A percentile compares a stretch with the other conserved stretches of the same genome.
phyloP scores from a whole-genome alignment of 2,888 invertebrate species.

The Megaustenia siamemsis region DNA sequence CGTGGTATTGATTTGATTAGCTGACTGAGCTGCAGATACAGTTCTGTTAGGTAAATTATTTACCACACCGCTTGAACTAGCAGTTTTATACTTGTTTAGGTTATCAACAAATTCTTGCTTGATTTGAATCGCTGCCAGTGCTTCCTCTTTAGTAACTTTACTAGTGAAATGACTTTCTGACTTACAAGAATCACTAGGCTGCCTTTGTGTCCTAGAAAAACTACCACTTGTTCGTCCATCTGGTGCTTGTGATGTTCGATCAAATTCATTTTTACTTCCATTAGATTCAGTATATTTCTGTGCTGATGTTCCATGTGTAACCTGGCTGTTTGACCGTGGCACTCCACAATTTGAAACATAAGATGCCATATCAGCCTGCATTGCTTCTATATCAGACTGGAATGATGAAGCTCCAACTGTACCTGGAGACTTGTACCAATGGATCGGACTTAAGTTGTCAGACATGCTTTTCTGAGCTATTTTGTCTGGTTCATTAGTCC shows the following conservation, averaged over 20 bases:
- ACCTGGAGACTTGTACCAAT: conserved; percentile 47
- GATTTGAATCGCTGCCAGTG: conserved; percentile 43
- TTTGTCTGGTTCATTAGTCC: background rate
- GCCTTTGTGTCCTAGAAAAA: conserved; percentile 7
- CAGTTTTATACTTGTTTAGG: conserved; percentile 24
- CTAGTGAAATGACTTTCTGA: background rate
- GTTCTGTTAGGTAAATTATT: background rate
- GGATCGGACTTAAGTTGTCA: conserved; percentile 14
- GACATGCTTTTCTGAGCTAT: background rate
- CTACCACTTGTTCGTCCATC: background rate
- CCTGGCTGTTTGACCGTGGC: too few species aligned
- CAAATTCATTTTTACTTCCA: background rate
- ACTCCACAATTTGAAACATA: background rate
- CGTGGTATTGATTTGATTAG: background rate
- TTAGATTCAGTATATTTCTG: background rate
- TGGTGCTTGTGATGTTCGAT: background rate
- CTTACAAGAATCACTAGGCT: background rate
- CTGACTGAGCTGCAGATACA: background rate
- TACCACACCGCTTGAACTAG: background rate
- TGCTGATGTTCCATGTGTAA: background rate
- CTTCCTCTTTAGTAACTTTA: conserved; percentile 9
- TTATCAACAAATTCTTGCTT: conserved; percentile 44
- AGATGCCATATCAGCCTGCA: conserved; percentile 37
- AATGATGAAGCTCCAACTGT: conserved; percentile 9
- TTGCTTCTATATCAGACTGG: conserved; percentile 54